Conservation (phyloP, 1,140 invertebrate species). For the Nasonia giraulti region DNA sequence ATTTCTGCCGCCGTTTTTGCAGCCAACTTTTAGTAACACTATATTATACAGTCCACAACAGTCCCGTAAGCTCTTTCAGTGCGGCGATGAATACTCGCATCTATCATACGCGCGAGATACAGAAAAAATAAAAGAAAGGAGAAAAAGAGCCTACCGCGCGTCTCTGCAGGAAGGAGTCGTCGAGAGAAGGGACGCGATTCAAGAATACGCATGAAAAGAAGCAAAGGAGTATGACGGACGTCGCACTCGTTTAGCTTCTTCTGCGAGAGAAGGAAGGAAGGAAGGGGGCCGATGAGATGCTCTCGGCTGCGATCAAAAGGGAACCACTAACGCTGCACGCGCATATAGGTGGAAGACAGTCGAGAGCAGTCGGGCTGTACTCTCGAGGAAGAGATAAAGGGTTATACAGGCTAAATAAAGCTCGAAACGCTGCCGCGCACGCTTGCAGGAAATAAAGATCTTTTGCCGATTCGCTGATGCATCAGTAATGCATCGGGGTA, state of each 20-base stretch:
- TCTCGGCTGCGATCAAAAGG: constrained; percentile 5
- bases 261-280: background rate
- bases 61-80: background rate
- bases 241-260: background rate
- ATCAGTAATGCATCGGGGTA: background rate
- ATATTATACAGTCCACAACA: background rate
- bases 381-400: background rate
- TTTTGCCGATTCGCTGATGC: background rate
- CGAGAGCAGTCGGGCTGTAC: background rate
- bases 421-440: background rate
- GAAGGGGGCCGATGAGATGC: background rate
- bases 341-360: background rate
- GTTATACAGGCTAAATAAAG: constrained; percentile 14
- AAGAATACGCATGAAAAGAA: background rate
- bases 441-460: no score
- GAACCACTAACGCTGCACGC: background rate
- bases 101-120: background rate
- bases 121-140: background rate
- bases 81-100: background rate
- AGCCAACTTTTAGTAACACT: no score
- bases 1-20: no score
- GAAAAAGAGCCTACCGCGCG: no score
- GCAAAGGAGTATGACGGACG: constrained; percentile 2
- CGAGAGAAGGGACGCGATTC: background rate
- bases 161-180: no score